Base-by-base conservation (phyloP, 2,888 invertebrate species). In the Pelosia muscerda region DNA sequence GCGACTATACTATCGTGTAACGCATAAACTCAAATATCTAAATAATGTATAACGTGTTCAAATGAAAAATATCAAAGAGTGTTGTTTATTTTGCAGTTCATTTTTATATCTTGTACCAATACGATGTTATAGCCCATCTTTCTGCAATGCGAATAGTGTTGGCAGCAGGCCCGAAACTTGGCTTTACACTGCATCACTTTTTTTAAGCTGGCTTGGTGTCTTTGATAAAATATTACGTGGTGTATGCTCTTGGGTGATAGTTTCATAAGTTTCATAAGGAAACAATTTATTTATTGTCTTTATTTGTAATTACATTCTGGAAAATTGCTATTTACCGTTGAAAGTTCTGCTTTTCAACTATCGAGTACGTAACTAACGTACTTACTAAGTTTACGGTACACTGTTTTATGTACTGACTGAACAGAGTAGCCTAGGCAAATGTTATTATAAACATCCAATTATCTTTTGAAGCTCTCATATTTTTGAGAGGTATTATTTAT, bases 101-200 rank as follows among this genome's bases (percentile, higher is more conserved):
- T 78, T 79, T 74, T 84, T 84, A 84, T 81, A 84, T 84, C 83
- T 86, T 84, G 85, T 85, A 76, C 66, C 62, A 79, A 74, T 73
- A 79, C 73, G 74, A 74, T 88, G 86, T 87, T 85, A 88, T 87
- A 82, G 84, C 86, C 86, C 88, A 90, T 90, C 87, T 88, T 88
- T 87, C 86, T 90, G 88, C 90, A 89, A 86, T 89, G 88, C 87
- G 89, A 90, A 87, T 83, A 71, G 79, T 84, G 81, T 89, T 91
- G 91, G 91, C 91, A 89, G 73, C 71, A 77, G 80, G 85, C 90
- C 91, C 88, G 81, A 79, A 77, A 72, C 81, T 81, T 78, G 84
- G 85, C 86, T 89, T 90, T 86, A 88, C 87, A 88, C 85, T 81
- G 79, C 76, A 81, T 81, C 77, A 83, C 83, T 71, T 71, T 54